These are phyloP conservation scores for Epinotia nisella DNA, from an alignment of 2,888 invertebrate genomes.

Conservation along the genomic window DNA sequence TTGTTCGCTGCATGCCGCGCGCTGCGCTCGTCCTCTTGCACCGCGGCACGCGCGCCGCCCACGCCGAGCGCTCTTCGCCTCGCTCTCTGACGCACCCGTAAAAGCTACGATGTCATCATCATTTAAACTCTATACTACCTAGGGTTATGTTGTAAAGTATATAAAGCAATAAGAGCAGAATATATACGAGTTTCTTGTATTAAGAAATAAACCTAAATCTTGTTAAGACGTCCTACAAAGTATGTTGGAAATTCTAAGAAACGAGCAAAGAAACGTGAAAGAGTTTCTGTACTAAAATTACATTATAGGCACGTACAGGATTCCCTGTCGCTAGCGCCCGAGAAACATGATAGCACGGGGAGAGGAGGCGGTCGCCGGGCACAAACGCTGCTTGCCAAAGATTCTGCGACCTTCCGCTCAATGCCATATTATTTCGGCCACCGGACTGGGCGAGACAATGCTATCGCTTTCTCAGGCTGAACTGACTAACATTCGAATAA, in stretches of 20 bases:
- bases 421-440: conserved; percentile 76
- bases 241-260: not conserved
- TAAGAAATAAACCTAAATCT: not conserved
- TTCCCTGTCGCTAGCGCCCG: conserved; percentile 44
- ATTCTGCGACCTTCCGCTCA: conserved; percentile 84
- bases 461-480: conserved; percentile 38
- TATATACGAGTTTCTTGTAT: not conserved
- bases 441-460: conserved; percentile 57
- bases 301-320: conserved; percentile 2
- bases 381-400: conserved; percentile 84
- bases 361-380: conserved; percentile 60
- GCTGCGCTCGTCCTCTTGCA: conserved; percentile 42
- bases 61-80: conserved; percentile 42
- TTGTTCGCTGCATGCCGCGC: conserved; percentile 59
- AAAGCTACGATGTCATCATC: not conserved
- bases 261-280: not conserved
- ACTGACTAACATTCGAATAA: conserved; percentile 23
- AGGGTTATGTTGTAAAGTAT: not conserved
- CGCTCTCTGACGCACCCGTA: conserved; percentile 17
- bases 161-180: too few species aligned
- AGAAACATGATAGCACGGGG: conserved; percentile 52
- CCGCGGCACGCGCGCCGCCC: conserved; percentile 50
- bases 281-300: not conserved
- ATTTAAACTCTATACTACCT: not conserved
- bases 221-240: too few species aligned